A percentile compares a stretch with the other conserved stretches of the same genome.
Evolutionary conservation across 2,888 invertebrate species (phyloP).

Genomic region (Ophraella communa): DNA sequence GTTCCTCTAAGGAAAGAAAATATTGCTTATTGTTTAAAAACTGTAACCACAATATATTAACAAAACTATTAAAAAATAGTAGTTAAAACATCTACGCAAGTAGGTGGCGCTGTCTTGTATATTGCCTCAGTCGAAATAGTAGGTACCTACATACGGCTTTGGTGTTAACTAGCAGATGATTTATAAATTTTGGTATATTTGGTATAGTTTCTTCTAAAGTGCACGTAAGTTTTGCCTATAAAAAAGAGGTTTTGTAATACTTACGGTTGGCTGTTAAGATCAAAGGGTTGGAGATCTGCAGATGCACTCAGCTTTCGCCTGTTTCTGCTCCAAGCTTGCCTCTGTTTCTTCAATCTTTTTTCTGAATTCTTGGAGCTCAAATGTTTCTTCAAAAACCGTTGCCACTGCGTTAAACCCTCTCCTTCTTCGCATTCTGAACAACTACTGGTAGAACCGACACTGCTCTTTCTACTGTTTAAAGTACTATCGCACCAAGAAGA

Average conservation of each 20-base stretch:
- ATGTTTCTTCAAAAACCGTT: slow-evolving; percentile 53
- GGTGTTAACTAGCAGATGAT: too few species aligned
- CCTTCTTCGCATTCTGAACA: slow-evolving; percentile 58
- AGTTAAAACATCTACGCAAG: too few species aligned
- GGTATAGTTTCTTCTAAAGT: background rate
- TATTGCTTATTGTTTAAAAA: too few species aligned
- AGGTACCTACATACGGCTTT: too few species aligned
- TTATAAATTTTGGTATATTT: too few species aligned
- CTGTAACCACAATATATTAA: too few species aligned
- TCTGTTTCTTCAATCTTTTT: slow-evolving; percentile 56
- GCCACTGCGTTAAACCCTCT: slow-evolving; percentile 53
- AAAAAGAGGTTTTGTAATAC: slow-evolving; percentile 33
- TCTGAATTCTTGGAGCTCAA: slow-evolving; percentile 55
- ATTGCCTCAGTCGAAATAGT: too few species aligned
- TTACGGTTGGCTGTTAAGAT: slow-evolving; percentile 49
- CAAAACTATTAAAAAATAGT: too few species aligned
- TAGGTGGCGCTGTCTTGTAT: too few species aligned
- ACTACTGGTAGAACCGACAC: slow-evolving; percentile 57
- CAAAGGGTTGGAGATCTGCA: slow-evolving; percentile 45
- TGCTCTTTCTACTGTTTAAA: slow-evolving; percentile 55
- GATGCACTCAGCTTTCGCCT: slow-evolving; percentile 56
- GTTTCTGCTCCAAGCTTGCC: slow-evolving; percentile 60
- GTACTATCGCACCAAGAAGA: slow-evolving; percentile 50
- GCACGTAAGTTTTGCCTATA: background rate
- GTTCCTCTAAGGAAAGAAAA: too few species aligned